Percentiles rank a stretch among this genome's conserved stretches.
These are phyloP conservation scores for Aix galericulata DNA, from an alignment of 2,113 vertebrate genomes.

Conservation along the genomic window DNA sequence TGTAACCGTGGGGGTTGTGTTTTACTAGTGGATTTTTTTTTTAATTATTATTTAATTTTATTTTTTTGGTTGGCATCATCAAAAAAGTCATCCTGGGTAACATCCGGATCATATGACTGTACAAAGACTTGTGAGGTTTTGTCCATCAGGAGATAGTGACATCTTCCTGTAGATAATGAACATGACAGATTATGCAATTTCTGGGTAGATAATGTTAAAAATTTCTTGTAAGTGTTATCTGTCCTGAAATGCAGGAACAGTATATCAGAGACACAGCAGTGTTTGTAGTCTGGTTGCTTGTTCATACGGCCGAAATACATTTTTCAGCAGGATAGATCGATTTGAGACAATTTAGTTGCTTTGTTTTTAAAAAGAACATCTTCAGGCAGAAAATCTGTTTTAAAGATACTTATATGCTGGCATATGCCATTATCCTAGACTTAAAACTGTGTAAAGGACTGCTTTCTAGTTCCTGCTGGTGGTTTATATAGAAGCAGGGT, in stretches of 20 bases:
- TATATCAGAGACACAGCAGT: neutral
- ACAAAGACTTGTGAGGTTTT: conserved; percentile 73
- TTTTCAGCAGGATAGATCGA: neutral
- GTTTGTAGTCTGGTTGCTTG: neutral
- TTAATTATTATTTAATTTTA: no score
- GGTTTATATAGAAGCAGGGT: neutral
- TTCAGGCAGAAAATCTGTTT: neutral
- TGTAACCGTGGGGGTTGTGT: neutral
- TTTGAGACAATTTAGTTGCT: neutral
- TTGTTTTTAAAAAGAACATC: neutral
- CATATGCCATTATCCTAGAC: neutral
- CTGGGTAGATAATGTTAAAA: neutral
- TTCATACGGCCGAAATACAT: neutral
- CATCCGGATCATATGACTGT: conserved; percentile 69
- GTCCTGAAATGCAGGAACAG: neutral
- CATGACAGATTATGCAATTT: conserved; percentile 9
- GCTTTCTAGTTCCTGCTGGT: neutral
- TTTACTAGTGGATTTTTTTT: neutral
- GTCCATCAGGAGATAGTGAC: conserved; percentile 76
- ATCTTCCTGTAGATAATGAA: conserved; percentile 65
- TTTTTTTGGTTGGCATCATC: conserved; percentile 58
- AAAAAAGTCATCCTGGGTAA: conserved; percentile 61
- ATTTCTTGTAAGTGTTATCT: neutral
- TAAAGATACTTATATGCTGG: neutral
- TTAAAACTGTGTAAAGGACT: neutral